These are phyloP conservation scores for Trissolcus basalis DNA, from an alignment of 1,140 invertebrate species.

Conservation along the genomic window DNA sequence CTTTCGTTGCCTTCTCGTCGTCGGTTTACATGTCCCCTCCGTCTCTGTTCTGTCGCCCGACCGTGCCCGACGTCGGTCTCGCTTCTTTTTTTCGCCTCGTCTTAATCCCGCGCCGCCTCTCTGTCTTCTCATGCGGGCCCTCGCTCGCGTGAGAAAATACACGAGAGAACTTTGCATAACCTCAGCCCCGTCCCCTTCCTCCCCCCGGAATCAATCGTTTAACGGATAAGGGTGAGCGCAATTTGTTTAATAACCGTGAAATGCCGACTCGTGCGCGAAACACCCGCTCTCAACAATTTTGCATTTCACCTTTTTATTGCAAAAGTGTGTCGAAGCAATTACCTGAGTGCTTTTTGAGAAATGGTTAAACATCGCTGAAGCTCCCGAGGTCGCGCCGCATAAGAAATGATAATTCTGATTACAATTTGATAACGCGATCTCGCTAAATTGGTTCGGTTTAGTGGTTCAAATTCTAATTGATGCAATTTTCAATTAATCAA, in stretches of 20 bases:
- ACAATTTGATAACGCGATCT: neutral
- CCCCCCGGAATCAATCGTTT: conserved; percentile 18
- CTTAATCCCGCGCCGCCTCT: conserved; percentile 12
- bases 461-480: no score
- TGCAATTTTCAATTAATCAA: no score
- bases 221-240: conserved; percentile 24
- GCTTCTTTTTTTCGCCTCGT: conserved; percentile 25
- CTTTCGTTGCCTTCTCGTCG: conserved; percentile 16
- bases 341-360: conserved; percentile 16
- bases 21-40: conserved; percentile 30
- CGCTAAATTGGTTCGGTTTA: no score
- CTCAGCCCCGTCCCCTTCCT: neutral
- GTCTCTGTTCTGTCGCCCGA: conserved; percentile 12
- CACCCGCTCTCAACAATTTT: conserved; percentile 12
- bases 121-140: conserved; percentile 4
- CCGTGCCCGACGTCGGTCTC: conserved; percentile 5
- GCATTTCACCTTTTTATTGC: conserved; percentile 1
- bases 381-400: neutral
- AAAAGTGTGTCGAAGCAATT: conserved; percentile 27
- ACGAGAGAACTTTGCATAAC: conserved; percentile 24
- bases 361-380: conserved; percentile 8
- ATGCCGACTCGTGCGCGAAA: conserved; percentile 6
- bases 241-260: conserved; percentile 39
- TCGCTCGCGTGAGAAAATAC: conserved; percentile 33
- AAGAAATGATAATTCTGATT: neutral